phyloP scores from a whole-genome alignment of 2,113 vertebrate genomes.

The Leiothrix lutea region DNA sequence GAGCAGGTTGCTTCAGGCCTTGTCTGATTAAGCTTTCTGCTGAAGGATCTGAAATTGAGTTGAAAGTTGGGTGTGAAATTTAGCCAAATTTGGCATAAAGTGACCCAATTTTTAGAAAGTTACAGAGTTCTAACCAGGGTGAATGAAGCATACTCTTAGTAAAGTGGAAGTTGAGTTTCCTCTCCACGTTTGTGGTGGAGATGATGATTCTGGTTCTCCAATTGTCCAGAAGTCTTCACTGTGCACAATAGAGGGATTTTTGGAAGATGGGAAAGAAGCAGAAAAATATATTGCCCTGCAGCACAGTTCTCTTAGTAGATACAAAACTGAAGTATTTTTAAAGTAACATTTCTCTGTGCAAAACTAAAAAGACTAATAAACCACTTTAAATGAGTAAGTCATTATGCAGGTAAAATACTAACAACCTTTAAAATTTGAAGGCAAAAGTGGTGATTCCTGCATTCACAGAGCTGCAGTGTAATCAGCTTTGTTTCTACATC shows the following conservation, averaged over 20 bases:
- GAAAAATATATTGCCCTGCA: rapidly evolving
- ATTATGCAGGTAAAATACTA: background rate
- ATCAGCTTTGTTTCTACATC: background rate
- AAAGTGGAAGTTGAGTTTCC: background rate
- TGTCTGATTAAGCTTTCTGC: background rate
- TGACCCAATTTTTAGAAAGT: background rate
- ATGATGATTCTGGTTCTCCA: background rate
- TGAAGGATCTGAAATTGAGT: background rate
- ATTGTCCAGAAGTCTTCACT: background rate
- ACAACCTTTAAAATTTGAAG: background rate
- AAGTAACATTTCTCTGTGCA: background rate
- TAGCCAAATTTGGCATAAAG: background rate
- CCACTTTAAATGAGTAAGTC: background rate
- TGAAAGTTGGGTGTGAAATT: background rate
- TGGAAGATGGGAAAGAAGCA: background rate
- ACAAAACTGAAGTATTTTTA: background rate
- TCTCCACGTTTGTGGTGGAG: background rate
- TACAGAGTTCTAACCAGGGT: background rate
- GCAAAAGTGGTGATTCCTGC: background rate
- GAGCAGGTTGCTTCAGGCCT: background rate
- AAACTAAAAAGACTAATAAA: background rate
- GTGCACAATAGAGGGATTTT: background rate
- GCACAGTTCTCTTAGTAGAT: background rate
- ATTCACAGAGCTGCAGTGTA: background rate
- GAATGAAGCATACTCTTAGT: background rate